Conservation (phyloP, 1,140 invertebrate genomes). For the Plodia interpunctella region DNA sequence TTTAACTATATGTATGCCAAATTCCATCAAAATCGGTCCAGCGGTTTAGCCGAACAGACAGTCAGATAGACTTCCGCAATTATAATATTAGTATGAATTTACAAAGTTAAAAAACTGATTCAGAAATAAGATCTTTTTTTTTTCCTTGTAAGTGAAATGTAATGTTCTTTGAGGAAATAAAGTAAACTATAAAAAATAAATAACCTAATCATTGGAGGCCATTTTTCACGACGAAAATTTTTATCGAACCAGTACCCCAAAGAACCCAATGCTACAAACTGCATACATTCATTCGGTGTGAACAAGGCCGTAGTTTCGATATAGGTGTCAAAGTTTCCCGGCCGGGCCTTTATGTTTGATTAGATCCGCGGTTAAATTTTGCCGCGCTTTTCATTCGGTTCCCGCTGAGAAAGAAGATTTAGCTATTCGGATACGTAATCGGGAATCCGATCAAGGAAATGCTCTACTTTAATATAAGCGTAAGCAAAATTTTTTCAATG, state of each 20-base stretch:
- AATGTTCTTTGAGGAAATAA: too few species aligned
- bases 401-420: not conserved
- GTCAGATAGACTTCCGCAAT: too few species aligned
- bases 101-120: too few species aligned
- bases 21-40: constrained; percentile 25
- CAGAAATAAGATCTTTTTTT: too few species aligned
- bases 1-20: not conserved
- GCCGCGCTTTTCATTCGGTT: not conserved
- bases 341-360: not conserved
- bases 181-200: too few species aligned
- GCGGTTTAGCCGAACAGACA: not conserved
- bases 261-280: too few species aligned
- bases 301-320: not conserved
- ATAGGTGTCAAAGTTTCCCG: not conserved
- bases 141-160: too few species aligned
- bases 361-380: not conserved
- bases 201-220: too few species aligned
- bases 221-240: too few species aligned
- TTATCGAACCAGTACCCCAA: too few species aligned
- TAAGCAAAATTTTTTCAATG: too few species aligned
- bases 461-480: not conserved
- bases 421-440: not conserved
- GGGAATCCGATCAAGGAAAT: not conserved
- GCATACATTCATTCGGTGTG: not conserved
- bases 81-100: too few species aligned